Evolutionary conservation across 2,797 vertebrate genomes (phyloP).

Genomic region (Lithobates sylvaticus): DNA sequence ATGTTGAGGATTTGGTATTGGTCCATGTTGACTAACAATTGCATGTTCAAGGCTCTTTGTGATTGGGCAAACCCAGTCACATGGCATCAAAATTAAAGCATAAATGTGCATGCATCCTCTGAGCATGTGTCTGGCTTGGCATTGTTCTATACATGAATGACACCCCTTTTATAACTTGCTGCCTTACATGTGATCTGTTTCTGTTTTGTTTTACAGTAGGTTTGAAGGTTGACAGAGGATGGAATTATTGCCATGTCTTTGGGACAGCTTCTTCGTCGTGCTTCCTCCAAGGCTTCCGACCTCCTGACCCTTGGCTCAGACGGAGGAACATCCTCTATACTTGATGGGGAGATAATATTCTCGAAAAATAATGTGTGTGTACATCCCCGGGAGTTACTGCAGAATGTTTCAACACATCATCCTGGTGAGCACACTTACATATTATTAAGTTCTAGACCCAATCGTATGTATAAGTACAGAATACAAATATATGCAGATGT

Average conservation of each 20-base stretch:
- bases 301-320: conserved; percentile 91
- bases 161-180: background rate
- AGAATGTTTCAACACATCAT: conserved; percentile 90
- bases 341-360: conserved; percentile 95
- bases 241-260: conserved; percentile 95
- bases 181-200: background rate
- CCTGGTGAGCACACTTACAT: conserved; percentile 81
- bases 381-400: conserved; percentile 90
- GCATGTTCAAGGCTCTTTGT: too few relatives aligned
- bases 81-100: too few relatives aligned
- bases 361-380: conserved; percentile 99
- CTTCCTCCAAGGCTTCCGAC: conserved; percentile 94
- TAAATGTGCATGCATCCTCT: too few relatives aligned
- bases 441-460: too few relatives aligned
- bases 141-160: too few relatives aligned
- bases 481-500: too few relatives aligned
- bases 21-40: too few relatives aligned
- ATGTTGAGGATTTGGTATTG: too few relatives aligned
- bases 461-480: too few relatives aligned
- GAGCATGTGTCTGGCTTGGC: too few relatives aligned
- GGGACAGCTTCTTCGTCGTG: conserved; percentile 95
- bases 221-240: conserved; percentile 80
- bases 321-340: conserved; percentile 73
- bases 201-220: conserved; percentile 44
- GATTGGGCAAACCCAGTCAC: too few relatives aligned